Evolutionary conservation across 2,797 vertebrate species (phyloP).

Genomic region (Neosalanx taihuensis): DNA sequence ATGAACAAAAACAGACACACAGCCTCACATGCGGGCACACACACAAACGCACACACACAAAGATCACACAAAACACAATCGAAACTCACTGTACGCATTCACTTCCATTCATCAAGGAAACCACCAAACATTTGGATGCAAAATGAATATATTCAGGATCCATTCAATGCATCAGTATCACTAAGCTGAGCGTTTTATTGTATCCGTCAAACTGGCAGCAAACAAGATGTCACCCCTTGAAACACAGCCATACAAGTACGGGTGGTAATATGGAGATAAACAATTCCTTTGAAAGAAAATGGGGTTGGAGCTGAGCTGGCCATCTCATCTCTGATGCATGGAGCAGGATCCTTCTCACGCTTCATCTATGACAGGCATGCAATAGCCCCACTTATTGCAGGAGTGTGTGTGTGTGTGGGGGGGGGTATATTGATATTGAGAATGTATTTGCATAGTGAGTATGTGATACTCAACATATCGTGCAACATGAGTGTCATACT

Average conservation of each 20-base stretch:
- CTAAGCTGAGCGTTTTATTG: not conserved
- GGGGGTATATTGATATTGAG: too few species aligned
- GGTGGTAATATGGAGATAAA: not conserved
- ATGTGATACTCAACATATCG: too few species aligned
- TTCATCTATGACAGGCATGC: not conserved
- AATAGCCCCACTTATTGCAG: not conserved
- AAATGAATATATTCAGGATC: not conserved
- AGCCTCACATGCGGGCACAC: not conserved
- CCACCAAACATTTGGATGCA: not conserved
- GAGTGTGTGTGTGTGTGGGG: slow-evolving; percentile 2
- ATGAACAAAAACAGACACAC: not conserved
- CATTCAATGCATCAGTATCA: not conserved
- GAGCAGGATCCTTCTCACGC: not conserved
- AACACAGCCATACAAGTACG: not conserved
- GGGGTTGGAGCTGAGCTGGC: not conserved
- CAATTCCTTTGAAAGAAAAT: not conserved
- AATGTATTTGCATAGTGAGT: too few species aligned
- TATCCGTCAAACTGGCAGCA: not conserved
- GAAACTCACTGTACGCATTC: not conserved
- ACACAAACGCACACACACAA: slow-evolving; percentile 12
- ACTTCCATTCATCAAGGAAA: not conserved
- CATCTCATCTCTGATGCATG: not conserved
- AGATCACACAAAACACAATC: slow-evolving; percentile 16
- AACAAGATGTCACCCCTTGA: not conserved
- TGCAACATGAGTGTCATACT: too few species aligned